phyloP scores from a whole-genome alignment of 2,888 invertebrate species.

The Biston betularia region DNA sequence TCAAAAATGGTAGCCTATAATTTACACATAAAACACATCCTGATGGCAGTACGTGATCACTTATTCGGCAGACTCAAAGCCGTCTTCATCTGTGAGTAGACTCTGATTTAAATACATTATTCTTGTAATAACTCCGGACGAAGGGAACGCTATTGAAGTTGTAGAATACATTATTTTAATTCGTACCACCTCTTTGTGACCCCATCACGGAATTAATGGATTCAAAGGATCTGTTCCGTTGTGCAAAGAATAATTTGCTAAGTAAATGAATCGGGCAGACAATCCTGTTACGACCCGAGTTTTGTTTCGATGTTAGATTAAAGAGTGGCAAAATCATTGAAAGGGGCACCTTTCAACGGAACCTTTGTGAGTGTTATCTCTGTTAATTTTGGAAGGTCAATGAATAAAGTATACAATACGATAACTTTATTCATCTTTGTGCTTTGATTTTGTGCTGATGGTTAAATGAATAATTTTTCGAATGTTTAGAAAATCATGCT shows the following conservation, averaged over 20 bases:
- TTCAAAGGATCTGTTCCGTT: constrained; percentile 85
- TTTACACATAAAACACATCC: constrained; percentile 86
- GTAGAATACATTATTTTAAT: constrained; percentile 86
- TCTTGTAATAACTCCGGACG: constrained; percentile 85
- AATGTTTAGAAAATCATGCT: constrained; percentile 3
- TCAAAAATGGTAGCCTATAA: constrained; percentile 84
- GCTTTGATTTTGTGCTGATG: constrained; percentile 63
- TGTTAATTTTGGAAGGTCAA: constrained; percentile 81
- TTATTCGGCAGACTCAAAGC: constrained; percentile 77
- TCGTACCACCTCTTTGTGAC: constrained; percentile 85
- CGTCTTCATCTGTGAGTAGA: constrained; percentile 84
- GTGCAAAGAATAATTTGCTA: constrained; percentile 86
- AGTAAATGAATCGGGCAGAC: constrained; percentile 84
- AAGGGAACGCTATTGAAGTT: constrained; percentile 82
- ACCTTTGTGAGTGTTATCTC: constrained; percentile 79
- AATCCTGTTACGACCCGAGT: constrained; percentile 82
- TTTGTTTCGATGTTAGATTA: constrained; percentile 85
- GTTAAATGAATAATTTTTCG: constrained; percentile 34
- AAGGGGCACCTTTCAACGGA: constrained; percentile 75
- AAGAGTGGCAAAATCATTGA: constrained; percentile 78
- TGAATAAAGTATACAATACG: constrained; percentile 76
- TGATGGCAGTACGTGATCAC: constrained; percentile 85
- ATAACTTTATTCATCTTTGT: constrained; percentile 74
- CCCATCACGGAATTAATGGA: constrained; percentile 84
- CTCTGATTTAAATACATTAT: constrained; percentile 86